Percentiles rank a stretch among this genome's conserved stretches.
Conservation (phyloP, 2,797 vertebrate genomes). For the Buphagus erythrorhynchus region DNA sequence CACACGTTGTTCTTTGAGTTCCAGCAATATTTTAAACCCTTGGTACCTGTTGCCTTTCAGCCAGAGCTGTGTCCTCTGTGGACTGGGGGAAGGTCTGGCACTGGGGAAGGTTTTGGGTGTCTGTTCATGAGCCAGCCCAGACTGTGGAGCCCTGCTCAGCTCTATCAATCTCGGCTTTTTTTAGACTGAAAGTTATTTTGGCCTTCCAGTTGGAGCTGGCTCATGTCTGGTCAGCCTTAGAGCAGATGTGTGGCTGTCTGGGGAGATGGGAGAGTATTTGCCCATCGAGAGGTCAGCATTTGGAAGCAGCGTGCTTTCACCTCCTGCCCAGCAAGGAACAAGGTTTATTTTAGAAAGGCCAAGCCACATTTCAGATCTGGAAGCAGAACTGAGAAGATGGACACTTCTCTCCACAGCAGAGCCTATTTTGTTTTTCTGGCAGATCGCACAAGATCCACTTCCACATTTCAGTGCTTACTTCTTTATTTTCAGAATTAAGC, state of each 20-base stretch:
- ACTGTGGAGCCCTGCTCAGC: background rate
- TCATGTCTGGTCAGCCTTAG: background rate
- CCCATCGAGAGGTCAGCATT: background rate
- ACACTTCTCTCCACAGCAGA: slow-evolving; percentile 16
- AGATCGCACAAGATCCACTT: background rate
- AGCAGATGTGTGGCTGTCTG: slow-evolving; percentile 19
- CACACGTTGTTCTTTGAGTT: background rate
- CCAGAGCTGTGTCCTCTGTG: background rate
- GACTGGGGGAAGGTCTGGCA: background rate
- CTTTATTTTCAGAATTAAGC: background rate
- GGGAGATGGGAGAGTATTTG: background rate
- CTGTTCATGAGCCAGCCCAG: background rate
- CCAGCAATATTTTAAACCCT: background rate
- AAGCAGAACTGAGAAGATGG: slow-evolving; percentile 53
- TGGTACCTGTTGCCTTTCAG: background rate
- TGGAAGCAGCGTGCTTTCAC: background rate
- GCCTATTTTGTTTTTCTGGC: background rate
- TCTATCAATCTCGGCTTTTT: background rate
- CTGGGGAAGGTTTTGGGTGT: background rate
- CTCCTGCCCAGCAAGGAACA: background rate
- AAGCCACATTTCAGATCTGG: background rate
- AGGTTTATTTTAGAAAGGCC: slow-evolving; percentile 7
- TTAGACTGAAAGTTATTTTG: slow-evolving; percentile 17
- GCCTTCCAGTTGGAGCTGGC: background rate
- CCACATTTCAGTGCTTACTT: background rate